Base-by-base conservation (phyloP, 1,140 invertebrate species). In the Drosophila pandora region DNA sequence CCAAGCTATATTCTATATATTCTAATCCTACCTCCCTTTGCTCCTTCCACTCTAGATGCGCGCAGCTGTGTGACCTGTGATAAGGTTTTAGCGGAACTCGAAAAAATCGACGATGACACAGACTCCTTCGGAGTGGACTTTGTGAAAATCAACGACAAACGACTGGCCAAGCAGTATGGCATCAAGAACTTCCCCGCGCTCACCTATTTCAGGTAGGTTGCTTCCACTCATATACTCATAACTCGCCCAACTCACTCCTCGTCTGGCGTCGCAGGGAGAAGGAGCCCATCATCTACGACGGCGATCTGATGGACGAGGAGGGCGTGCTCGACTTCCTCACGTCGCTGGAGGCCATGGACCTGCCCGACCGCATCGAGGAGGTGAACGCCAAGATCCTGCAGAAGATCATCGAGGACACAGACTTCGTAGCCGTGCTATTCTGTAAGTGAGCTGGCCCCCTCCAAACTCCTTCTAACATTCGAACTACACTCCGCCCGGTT, bases 111-210 rank as follows among this genome's bases (percentile, higher is more conserved):
- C 93, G 97, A 98, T 93, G 97, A 98, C 92, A 97, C 97, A 54
- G 97, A 98, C 92, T 95, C 96, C 37, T 98, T 98, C 92, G 97
- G 97, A 79, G 97, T 98, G 73, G 96, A 97, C 92, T 97, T 98
- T 93, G 97, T 98, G 64, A 98, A 98, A 93, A 97, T 98, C 91
- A 97, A 97, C 94, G 97, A 98, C 93, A 98, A 98, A 94, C 94
- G 97, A 93, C 94, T 97, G 82, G 97, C 97, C 54, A 98, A 98
- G 92, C 96, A 97, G 83, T 97, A 98, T 95, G 97, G 97, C 81
- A 97, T 98, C 92, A 97, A 96, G 92, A 97, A 94, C 92, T 98
- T 98, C 91, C 97, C 97, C 64, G 96, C 97, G 59, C 96, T 98
- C 92, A 97, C 97, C 76, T 98, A 98, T 92, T 98, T 98, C 93